Percentiles rank a stretch among this genome's conserved stretches.
These are phyloP conservation scores for Scaptodrosophila latifasciaeformis DNA, from an alignment of 2,888 invertebrate species.

Conservation along the genomic window DNA sequence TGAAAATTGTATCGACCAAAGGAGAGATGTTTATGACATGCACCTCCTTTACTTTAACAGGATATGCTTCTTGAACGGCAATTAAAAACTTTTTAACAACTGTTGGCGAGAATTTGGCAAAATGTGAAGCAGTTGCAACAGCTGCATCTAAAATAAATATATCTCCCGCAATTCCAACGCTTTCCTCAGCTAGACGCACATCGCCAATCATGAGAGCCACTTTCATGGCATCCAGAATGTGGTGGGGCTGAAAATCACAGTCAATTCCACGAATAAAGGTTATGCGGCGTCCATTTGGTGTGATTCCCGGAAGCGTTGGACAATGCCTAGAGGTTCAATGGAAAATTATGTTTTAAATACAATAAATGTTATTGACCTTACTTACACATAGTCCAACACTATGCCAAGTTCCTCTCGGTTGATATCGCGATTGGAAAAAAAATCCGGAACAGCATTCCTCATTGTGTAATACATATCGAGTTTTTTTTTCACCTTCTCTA, in stretches of 20 bases:
- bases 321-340: constrained; percentile 77
- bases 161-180: constrained; percentile 88
- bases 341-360: no score
- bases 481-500: constrained; percentile 90
- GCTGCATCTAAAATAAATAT: constrained; percentile 87
- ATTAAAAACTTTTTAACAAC: constrained; percentile 90
- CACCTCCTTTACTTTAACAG: constrained; percentile 90
- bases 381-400: constrained; percentile 83
- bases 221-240: constrained; percentile 87
- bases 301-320: constrained; percentile 88
- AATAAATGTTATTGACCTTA: constrained; percentile 29
- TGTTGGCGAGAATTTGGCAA: constrained; percentile 88
- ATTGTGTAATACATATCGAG: constrained; percentile 92
- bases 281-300: constrained; percentile 86
- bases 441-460: constrained; percentile 87
- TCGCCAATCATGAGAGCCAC: constrained; percentile 90
- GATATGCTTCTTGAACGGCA: constrained; percentile 91
- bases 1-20: constrained; percentile 88
- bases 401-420: constrained; percentile 83
- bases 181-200: constrained; percentile 84
- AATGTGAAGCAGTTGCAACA: constrained; percentile 86
- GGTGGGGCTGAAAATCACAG: constrained; percentile 82
- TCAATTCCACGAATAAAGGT: constrained; percentile 83
- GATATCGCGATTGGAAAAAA: constrained; percentile 86
- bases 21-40: constrained; percentile 90